Conservation (phyloP, 2,797 vertebrate species). For the Columba guinea region DNA sequence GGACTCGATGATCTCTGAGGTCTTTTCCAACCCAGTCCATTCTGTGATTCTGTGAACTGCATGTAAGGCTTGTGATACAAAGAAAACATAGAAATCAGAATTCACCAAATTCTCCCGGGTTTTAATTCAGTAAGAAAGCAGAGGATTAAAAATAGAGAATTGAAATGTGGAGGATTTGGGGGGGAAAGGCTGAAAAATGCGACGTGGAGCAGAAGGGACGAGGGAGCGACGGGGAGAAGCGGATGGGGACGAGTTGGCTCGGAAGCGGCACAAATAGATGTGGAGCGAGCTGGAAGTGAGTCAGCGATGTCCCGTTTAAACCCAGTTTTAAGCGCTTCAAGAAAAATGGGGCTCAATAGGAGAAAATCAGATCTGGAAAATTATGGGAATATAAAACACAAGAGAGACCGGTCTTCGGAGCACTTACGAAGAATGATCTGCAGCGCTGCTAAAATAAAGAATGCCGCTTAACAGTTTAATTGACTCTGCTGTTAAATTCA, state of each 20-base stretch:
- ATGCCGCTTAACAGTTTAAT: too few relatives aligned
- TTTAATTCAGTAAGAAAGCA: not conserved
- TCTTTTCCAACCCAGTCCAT: too few relatives aligned
- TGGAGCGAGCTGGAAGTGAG: not conserved
- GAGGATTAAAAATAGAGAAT: not conserved
- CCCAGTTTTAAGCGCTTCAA: accelerated
- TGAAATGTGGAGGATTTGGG: not conserved
- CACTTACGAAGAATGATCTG: too few relatives aligned
- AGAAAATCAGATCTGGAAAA: not conserved
- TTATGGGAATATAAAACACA: too few relatives aligned
- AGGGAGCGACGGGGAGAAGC: not conserved
- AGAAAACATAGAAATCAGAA: too few relatives aligned
- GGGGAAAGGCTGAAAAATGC: not conserved
- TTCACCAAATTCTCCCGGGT: not conserved
- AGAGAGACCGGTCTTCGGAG: too few relatives aligned
- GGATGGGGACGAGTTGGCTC: not conserved
- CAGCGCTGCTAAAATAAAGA: too few relatives aligned
- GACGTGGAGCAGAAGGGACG: accelerated
- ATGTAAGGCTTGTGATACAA: too few relatives aligned
- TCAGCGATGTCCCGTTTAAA: not conserved
- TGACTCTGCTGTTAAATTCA: too few relatives aligned
- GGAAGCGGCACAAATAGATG: not conserved
- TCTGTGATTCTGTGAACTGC: too few relatives aligned
- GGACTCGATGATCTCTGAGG: too few relatives aligned
- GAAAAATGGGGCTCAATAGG: not conserved